Base-by-base conservation (phyloP, 2,113 vertebrate genomes). In the Tachycineta bicolor region DNA sequence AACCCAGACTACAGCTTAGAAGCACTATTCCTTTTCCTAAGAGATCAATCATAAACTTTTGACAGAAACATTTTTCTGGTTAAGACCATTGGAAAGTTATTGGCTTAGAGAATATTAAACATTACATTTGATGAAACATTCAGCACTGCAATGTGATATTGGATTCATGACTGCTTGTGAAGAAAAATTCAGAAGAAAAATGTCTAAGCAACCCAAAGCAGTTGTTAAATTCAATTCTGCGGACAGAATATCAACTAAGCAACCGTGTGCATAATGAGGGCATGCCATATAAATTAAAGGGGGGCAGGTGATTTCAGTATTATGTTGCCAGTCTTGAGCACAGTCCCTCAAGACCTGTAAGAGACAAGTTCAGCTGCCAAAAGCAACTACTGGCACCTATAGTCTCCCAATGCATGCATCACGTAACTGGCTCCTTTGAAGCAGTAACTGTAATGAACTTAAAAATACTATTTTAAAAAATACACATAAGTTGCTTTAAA, bases 391-490 rank as follows among this genome's bases (percentile, higher is more conserved):
- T 68, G 59, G 68, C 39, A 70, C 53, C 83, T 63, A 24, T 1
- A 91, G 87, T 52, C 84, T 93, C 86, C 85, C 44, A 92, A 64
- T 20, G 73, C 53, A 68, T 11, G 37, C 47, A 82, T 39, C 87
- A 84, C 18, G 12, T 71, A 96, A 82, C 44, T 46, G 83, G 63
- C 59, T 95, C 62, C 81, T 90, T 58, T 83, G 74, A 89, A 95
- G 89, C 2, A 85, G 58, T 76, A 49, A 10, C 69, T 94, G 39
- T 19, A 31, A 93, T 37, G 55, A 96, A 81, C 93, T 79, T 79
- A 31, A 90, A 97, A 92, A 96, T 94, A 92, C 92, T 95, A 71
- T 37, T 37, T 37, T 37, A 79, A 91, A 96, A 97, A 74, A 69
- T 88, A 89, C 68, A 89, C 82, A 81, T 55, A 95, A 77, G 82